Evolutionary conservation across 2,113 vertebrate genomes (phyloP).

Genomic region (Hymenochirus boettgeri): DNA sequence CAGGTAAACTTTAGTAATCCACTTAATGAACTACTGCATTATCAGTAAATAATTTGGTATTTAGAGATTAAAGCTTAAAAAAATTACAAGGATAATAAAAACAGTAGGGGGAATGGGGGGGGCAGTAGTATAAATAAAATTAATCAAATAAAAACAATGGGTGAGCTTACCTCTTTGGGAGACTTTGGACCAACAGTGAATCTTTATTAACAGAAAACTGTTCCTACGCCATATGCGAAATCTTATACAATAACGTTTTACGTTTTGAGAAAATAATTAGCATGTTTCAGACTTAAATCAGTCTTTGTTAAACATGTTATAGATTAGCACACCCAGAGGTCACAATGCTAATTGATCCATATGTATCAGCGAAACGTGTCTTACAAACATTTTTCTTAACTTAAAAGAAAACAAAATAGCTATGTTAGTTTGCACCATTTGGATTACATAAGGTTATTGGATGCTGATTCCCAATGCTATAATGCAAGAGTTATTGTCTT

Average conservation of each 20-base stretch:
- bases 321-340: constrained; percentile 22
- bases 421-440: no score
- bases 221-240: constrained; percentile 34
- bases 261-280: constrained; percentile 33
- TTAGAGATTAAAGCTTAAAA: constrained; percentile 57
- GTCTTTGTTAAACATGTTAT: constrained; percentile 20
- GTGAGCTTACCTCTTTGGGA: constrained; percentile 14
- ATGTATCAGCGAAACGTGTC: constrained; percentile 30
- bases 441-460: no score
- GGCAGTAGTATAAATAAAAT: constrained; percentile 56
- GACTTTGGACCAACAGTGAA: constrained; percentile 16
- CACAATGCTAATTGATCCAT: constrained; percentile 34
- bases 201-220: constrained; percentile 42
- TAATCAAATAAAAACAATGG: constrained; percentile 29
- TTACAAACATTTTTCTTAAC: constrained; percentile 10
- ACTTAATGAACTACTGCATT: constrained; percentile 63
- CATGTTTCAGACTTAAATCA: constrained; percentile 31
- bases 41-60: constrained; percentile 56
- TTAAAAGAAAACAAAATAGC: no score
- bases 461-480: no score
- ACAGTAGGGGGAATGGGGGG: constrained; percentile 54
- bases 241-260: constrained; percentile 30
- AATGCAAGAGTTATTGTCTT: no score
- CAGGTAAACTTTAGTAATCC: constrained; percentile 51
- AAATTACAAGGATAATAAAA: constrained; percentile 56